Conservation (phyloP, 2,113 vertebrate species). For the Charina bottae region DNA sequence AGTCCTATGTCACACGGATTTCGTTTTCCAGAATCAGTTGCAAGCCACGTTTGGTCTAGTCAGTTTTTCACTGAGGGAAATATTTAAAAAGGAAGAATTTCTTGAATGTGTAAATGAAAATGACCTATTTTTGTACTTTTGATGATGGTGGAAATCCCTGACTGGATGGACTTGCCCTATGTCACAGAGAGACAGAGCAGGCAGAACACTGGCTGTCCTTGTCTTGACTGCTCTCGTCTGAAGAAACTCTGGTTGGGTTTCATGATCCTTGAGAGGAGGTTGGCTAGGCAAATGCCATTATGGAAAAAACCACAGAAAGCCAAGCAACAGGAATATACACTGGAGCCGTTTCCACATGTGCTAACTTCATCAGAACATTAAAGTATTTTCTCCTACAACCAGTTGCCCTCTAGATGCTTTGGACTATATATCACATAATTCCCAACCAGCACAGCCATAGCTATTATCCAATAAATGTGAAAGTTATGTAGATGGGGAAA, state of each 20-base stretch:
- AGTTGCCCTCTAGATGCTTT: background rate
- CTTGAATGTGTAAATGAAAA: background rate
- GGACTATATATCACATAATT: background rate
- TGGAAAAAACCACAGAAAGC: background rate
- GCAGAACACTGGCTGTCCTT: background rate
- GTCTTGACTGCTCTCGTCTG: background rate
- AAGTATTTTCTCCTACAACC: background rate
- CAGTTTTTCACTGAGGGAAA: no score
- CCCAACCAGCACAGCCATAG: background rate
- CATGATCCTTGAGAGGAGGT: background rate
- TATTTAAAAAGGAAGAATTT: no score
- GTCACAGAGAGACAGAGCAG: background rate
- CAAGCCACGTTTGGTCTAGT: no score
- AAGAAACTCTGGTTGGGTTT: background rate
- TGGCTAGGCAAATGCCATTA: background rate
- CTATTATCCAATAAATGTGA: background rate
- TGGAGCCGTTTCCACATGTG: background rate
- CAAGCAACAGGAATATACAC: background rate
- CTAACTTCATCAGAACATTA: background rate
- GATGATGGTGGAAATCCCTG: background rate
- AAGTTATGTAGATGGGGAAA: background rate
- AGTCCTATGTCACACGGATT: no score
- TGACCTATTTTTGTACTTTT: background rate
- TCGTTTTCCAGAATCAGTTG: no score
- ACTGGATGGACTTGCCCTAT: background rate